Evolutionary conservation across 2,797 vertebrate species (phyloP).

Genomic region (Urosaurus nigricauda): DNA sequence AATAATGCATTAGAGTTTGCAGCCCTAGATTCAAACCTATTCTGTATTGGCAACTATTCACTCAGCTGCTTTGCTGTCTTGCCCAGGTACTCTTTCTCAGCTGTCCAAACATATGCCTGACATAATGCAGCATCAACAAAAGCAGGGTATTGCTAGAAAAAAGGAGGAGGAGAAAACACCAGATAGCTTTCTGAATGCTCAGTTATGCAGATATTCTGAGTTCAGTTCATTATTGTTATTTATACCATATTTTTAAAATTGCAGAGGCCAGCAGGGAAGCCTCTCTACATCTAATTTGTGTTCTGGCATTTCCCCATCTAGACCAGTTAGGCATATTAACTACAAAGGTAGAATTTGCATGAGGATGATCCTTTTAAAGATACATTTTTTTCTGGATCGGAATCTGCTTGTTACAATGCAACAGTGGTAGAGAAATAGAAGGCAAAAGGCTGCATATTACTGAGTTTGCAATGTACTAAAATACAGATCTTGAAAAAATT

Average conservation of each 20-base stretch:
- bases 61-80: neutral
- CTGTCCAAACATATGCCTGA: neutral
- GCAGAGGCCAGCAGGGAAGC: neutral
- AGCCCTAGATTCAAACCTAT: neutral
- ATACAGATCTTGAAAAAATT: neutral
- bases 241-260: constrained; percentile 11
- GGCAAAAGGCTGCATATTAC: neutral
- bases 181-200: neutral
- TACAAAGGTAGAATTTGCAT: neutral
- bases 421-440: neutral
- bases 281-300: neutral
- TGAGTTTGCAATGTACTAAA: neutral
- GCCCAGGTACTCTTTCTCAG: neutral
- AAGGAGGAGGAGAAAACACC: too few relatives aligned
- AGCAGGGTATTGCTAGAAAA: neutral
- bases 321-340: neutral
- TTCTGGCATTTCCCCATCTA: too few relatives aligned
- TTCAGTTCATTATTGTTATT: neutral
- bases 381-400: neutral
- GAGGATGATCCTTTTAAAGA: neutral
- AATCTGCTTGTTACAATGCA: neutral
- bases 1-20: constrained; percentile 10
- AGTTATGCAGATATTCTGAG: neutral
- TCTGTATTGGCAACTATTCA: neutral
- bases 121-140: neutral